Conservation (phyloP, 2,888 invertebrate genomes). For the Chorisops tibialis region DNA sequence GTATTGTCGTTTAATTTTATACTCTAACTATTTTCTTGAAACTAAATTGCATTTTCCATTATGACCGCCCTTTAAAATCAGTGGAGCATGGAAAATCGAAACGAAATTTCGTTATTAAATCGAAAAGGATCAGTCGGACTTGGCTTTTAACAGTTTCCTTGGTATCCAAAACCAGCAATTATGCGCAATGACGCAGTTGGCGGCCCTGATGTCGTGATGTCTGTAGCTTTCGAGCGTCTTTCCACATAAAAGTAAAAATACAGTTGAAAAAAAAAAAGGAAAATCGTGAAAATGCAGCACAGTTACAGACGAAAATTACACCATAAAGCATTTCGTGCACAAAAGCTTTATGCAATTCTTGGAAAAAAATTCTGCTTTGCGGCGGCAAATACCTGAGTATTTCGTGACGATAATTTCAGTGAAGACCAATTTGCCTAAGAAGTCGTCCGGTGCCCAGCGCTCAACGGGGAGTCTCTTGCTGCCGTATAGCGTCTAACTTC, state of each 20-base stretch:
- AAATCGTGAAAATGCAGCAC: neutral
- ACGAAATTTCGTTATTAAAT: too few species aligned
- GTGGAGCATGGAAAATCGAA: too few species aligned
- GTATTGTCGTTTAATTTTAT: too few species aligned
- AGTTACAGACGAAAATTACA: conserved; percentile 18
- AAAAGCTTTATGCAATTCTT: neutral
- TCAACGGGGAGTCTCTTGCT: too few species aligned
- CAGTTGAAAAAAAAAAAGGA: too few species aligned
- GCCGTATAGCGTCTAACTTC: too few species aligned
- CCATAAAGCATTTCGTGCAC: conserved; percentile 12
- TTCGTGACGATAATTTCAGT: conserved; percentile 25
- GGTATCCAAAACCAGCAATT: conserved; percentile 9
- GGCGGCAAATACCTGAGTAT: neutral
- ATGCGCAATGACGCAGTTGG: conserved; percentile 8
- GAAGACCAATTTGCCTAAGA: conserved; percentile 15
- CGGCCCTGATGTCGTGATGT: conserved; percentile 10
- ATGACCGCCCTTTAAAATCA: too few species aligned
- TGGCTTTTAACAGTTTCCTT: neutral
- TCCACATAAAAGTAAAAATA: too few species aligned
- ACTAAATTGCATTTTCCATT: too few species aligned
- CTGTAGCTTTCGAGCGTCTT: neutral
- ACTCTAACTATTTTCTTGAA: too few species aligned
- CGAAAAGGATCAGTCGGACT: too few species aligned
- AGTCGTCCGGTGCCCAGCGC: too few species aligned
- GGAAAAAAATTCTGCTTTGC: neutral